A percentile compares a stretch with the other conserved stretches of the same genome.
These are phyloP conservation scores for Labeo catla DNA, from an alignment of 2,113 vertebrate genomes.

Conservation along the genomic window DNA sequence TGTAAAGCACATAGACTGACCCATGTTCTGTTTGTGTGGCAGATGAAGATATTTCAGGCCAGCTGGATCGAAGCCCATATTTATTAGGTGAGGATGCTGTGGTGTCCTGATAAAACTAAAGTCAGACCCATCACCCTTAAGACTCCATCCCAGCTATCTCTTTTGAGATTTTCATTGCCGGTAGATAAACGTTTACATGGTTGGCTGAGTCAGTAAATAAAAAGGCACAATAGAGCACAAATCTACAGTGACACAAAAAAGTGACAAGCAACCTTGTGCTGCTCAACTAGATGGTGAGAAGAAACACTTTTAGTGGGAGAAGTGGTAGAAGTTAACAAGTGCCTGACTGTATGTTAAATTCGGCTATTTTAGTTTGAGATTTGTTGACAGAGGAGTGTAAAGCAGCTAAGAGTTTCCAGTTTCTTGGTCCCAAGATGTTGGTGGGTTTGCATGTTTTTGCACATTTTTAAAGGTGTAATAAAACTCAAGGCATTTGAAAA, in stretches of 20 bases:
- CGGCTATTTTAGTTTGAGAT: conserved; percentile 3
- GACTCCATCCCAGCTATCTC: not conserved
- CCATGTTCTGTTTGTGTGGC: not conserved
- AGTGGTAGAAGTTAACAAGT: not conserved
- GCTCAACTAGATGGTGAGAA: not conserved
- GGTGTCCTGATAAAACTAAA: conserved; percentile 16
- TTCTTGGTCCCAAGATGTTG: not conserved
- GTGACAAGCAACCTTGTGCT: conserved; percentile 1
- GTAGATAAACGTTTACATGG: conserved; percentile 12
- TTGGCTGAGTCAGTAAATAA: not conserved
- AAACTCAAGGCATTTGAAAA: not conserved
- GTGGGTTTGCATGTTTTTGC: not conserved
- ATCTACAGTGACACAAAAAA: conserved; percentile 5
- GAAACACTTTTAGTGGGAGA: not conserved
- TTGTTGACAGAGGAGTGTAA: conserved; percentile 11
- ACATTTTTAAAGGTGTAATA: not conserved
- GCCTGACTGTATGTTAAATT: not conserved
- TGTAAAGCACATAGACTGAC: not conserved
- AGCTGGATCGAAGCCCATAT: not conserved
- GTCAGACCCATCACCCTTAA: not conserved
- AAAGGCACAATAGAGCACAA: not conserved
- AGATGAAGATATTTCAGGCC: not conserved
- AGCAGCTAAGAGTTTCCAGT: not conserved
- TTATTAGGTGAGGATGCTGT: not conserved
- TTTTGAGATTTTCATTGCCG: not conserved